phyloP scores from a whole-genome alignment of 2,888 invertebrate genomes.

The Oeneis ivallda region DNA sequence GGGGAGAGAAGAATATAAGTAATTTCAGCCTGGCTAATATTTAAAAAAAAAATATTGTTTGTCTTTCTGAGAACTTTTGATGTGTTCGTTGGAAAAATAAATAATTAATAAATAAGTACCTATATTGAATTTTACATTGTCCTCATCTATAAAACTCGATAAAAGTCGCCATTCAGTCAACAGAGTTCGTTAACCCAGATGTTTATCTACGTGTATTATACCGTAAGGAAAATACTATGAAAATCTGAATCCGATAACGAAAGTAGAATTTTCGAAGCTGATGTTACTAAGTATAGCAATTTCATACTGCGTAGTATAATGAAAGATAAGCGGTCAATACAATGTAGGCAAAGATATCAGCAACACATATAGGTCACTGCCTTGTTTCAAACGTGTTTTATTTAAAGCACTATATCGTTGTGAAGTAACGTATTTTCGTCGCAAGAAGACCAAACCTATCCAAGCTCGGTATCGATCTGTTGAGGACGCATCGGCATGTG shows the following conservation, averaged over 20 bases:
- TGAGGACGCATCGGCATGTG: too few species aligned
- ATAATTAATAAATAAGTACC: too few species aligned
- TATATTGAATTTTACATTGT: not conserved
- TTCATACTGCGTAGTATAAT: conserved; percentile 63
- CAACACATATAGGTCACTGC: conserved; percentile 35
- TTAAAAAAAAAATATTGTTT: too few species aligned
- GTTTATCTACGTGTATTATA: not conserved
- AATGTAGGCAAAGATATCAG: conserved; percentile 54
- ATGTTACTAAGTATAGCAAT: conserved; percentile 23
- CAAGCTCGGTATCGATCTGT: too few species aligned
- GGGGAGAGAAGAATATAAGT: too few species aligned
- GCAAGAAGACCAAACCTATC: too few species aligned
- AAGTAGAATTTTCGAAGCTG: conserved; percentile 12
- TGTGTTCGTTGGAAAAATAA: too few species aligned
- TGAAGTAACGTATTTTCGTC: too few species aligned
- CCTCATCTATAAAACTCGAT: not conserved
- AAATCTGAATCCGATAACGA: conserved; percentile 5
- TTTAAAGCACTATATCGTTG: conserved; percentile 15
- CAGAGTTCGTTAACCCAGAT: not conserved
- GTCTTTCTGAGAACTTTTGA: too few species aligned
- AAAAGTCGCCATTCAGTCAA: not conserved
- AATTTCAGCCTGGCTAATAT: too few species aligned
- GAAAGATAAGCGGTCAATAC: conserved; percentile 69
- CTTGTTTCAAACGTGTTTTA: conserved; percentile 25
- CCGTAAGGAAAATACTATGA: not conserved